Percentiles rank a stretch among this genome's conserved stretches.
Conservation (phyloP, 2,113 vertebrate species). For the Euleptes europaea region DNA sequence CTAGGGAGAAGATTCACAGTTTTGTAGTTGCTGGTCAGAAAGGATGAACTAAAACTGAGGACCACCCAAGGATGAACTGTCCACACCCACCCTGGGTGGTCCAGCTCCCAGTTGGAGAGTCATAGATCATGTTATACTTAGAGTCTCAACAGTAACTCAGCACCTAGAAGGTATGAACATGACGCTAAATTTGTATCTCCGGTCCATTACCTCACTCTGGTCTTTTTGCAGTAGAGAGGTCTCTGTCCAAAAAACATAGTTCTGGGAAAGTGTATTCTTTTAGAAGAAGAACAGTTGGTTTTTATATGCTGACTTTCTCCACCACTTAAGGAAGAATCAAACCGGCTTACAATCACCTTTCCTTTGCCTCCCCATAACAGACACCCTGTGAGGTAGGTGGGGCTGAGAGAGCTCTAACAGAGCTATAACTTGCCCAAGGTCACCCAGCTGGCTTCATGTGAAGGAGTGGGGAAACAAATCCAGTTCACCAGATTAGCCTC, state of each 20-base stretch:
- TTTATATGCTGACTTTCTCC: too few species aligned
- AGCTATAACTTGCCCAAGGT: too few species aligned
- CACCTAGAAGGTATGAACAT: neutral
- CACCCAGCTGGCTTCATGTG: too few species aligned
- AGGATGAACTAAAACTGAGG: neutral
- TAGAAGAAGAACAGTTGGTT: too few species aligned
- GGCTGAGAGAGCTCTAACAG: too few species aligned
- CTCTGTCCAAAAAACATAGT: neutral
- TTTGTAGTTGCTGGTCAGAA: neutral
- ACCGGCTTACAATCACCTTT: too few species aligned
- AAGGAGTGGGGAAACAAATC: too few species aligned
- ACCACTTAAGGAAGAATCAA: too few species aligned
- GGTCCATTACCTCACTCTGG: neutral
- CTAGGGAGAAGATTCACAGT: neutral
- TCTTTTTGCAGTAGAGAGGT: neutral
- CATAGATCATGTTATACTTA: neutral
- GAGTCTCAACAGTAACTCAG: neutral
- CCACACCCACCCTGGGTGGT: neutral
- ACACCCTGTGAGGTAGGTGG: too few species aligned
- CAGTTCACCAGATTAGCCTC: too few species aligned
- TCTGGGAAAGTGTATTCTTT: neutral
- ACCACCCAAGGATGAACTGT: neutral
- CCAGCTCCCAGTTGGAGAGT: neutral
- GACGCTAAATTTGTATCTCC: neutral
- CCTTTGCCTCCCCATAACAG: too few species aligned